These are phyloP conservation scores for Biston stratarius DNA, from an alignment of 2,888 invertebrate species.

Conservation along the genomic window DNA sequence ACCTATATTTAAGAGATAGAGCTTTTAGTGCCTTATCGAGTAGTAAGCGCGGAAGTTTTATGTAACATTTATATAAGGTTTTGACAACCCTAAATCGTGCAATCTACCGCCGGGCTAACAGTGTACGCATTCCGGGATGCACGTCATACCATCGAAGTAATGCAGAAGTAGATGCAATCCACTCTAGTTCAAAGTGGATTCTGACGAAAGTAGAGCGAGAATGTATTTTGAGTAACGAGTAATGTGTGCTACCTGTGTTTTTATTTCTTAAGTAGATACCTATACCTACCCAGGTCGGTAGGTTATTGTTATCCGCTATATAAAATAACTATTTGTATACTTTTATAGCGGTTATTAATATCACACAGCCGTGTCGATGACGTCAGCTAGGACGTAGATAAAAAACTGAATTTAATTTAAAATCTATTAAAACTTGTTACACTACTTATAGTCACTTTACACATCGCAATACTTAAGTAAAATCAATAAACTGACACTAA, in stretches of 20 bases:
- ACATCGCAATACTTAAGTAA: conserved; percentile 1
- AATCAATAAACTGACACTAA: not conserved
- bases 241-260: conserved; percentile 11
- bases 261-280: not conserved
- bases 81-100: conserved; percentile 46
- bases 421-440: not conserved
- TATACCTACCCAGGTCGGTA: not conserved
- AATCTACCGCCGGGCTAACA: conserved; percentile 68
- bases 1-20: too few relatives aligned
- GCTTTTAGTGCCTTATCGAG: too few relatives aligned
- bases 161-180: conserved; percentile 57
- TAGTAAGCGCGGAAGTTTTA: too few relatives aligned
- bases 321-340: too few relatives aligned
- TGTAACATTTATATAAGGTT: not conserved
- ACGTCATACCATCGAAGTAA: conserved; percentile 62
- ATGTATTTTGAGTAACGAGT: conserved; percentile 32
- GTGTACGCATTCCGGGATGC: conserved; percentile 59
- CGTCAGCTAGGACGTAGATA: too few relatives aligned
- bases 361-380: too few relatives aligned
- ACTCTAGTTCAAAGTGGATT: conserved; percentile 39
- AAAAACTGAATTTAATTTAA: not conserved
- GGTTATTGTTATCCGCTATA: too few relatives aligned
- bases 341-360: too few relatives aligned
- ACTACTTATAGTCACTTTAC: not conserved
- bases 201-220: conserved; percentile 36